These are phyloP conservation scores for Porites australiensis DNA, from an alignment of 64 coral and sea anemone genomes.

Conservation along the genomic window DNA sequence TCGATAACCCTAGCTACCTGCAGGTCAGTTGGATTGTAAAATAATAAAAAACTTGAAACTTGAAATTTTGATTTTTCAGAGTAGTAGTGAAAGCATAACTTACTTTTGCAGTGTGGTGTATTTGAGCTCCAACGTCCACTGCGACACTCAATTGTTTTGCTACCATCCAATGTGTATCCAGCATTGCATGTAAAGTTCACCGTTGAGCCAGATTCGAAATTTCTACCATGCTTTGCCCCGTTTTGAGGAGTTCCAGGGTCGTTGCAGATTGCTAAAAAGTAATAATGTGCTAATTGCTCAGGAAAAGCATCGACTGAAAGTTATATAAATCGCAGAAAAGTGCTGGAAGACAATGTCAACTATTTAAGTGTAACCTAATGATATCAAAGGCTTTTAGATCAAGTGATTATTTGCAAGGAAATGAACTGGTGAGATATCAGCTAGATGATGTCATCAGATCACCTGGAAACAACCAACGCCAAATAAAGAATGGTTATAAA, in stretches of 20 bases:
- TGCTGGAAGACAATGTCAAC: neutral
- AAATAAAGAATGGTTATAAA: too few species aligned
- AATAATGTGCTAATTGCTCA: neutral
- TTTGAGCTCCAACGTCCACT: constrained; percentile 34
- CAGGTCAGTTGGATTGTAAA: too few species aligned
- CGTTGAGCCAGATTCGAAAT: constrained; percentile 23
- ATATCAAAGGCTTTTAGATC: too few species aligned
- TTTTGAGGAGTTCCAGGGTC: constrained; percentile 46
- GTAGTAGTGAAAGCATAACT: neutral
- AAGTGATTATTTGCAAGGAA: too few species aligned
- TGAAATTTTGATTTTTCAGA: too few species aligned
- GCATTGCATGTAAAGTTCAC: constrained; percentile 29
- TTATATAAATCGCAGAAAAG: too few species aligned
- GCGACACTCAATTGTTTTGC: neutral
- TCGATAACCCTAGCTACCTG: too few species aligned
- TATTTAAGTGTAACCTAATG: neutral
- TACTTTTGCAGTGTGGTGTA: constrained; percentile 21
- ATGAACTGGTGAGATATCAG: too few species aligned
- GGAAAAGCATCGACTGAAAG: too few species aligned
- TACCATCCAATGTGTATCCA: neutral
- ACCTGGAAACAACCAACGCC: too few species aligned
- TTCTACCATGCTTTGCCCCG: constrained; percentile 24
- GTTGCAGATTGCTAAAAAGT: neutral
- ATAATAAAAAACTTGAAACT: too few species aligned
- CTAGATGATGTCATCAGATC: too few species aligned